phyloP scores from a whole-genome alignment of 2,113 vertebrate species.

The Cisticola juncidis region DNA sequence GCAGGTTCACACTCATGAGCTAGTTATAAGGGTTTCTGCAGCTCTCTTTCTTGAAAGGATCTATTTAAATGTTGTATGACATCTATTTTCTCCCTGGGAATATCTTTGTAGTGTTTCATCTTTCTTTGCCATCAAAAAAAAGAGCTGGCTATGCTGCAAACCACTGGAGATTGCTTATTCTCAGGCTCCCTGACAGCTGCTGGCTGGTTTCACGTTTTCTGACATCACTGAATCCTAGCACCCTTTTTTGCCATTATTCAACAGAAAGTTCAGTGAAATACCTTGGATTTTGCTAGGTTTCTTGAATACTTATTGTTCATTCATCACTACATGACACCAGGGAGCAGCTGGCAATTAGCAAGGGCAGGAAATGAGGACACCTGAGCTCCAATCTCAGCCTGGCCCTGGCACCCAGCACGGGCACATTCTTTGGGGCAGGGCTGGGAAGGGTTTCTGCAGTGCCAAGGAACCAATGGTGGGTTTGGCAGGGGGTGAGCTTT shows the following conservation, averaged over 20 bases:
- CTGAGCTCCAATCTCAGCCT: not conserved
- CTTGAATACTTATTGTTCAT: not conserved
- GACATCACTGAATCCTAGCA: not conserved
- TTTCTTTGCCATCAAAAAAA: slow-evolving; percentile 45
- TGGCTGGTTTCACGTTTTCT: slow-evolving; percentile 35
- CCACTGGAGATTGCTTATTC: slow-evolving; percentile 28
- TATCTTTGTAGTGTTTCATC: slow-evolving; percentile 61
- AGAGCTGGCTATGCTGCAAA: slow-evolving; percentile 2
- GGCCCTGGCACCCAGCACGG: not conserved
- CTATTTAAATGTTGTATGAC: slow-evolving; percentile 71
- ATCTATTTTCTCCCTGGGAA: slow-evolving; percentile 60
- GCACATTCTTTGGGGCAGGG: not conserved
- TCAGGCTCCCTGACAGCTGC: slow-evolving; percentile 15
- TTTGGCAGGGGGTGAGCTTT: not conserved
- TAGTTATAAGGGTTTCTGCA: slow-evolving; percentile 36
- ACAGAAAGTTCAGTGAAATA: not conserved
- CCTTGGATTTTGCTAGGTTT: not conserved
- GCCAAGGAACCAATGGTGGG: not conserved
- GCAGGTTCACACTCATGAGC: slow-evolving; percentile 24
- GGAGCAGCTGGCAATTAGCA: not conserved
- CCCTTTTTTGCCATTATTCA: not conserved
- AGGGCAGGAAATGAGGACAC: not conserved
- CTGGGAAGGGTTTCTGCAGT: not conserved
- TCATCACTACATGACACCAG: not conserved
- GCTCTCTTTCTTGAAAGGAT: slow-evolving; percentile 60